These are phyloP conservation scores for Perca flavescens DNA, from an alignment of 2,113 vertebrate genomes.

Conservation along the genomic window DNA sequence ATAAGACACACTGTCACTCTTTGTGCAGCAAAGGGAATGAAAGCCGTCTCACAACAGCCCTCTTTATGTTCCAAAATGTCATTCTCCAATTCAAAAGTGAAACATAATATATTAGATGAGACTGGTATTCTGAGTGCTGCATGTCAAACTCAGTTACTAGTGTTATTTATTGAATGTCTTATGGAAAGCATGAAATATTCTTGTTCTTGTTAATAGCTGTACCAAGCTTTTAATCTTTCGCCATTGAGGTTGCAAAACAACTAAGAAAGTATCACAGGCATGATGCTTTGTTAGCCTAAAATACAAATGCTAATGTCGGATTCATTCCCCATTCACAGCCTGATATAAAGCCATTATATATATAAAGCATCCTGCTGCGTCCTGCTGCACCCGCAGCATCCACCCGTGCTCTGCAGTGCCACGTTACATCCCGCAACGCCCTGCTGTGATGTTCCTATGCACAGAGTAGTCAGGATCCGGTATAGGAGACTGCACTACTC, in stretches of 20 bases:
- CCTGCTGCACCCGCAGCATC: no score
- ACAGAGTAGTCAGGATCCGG: no score
- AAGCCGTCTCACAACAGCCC: slow-evolving; percentile 56
- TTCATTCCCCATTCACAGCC: slow-evolving; percentile 34
- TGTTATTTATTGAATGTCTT: slow-evolving; percentile 9
- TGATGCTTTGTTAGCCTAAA: slow-evolving; percentile 16
- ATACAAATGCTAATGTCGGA: slow-evolving; percentile 32
- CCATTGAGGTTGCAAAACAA: slow-evolving; percentile 1
- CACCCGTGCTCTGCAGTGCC: no score
- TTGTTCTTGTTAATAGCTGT: slow-evolving; percentile 12
- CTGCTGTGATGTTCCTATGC: no score
- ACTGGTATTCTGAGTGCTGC: slow-evolving; percentile 12
- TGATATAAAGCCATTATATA: slow-evolving; percentile 26
- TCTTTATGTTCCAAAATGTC: slow-evolving; percentile 74
- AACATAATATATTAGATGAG: slow-evolving; percentile 41
- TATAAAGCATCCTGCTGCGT: no score
- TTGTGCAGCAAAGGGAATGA: slow-evolving; percentile 56
- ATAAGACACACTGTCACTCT: slow-evolving; percentile 63
- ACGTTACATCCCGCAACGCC: no score
- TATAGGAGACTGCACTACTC: no score
- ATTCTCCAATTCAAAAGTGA: slow-evolving; percentile 43
- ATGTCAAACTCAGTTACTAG: slow-evolving; percentile 12
- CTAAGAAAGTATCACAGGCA: slow-evolving; percentile 9
- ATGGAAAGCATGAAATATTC: background rate
- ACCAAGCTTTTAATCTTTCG: slow-evolving; percentile 4